Base-by-base conservation (phyloP, 2,797 vertebrate genomes). In the Chelmon rostratus region DNA sequence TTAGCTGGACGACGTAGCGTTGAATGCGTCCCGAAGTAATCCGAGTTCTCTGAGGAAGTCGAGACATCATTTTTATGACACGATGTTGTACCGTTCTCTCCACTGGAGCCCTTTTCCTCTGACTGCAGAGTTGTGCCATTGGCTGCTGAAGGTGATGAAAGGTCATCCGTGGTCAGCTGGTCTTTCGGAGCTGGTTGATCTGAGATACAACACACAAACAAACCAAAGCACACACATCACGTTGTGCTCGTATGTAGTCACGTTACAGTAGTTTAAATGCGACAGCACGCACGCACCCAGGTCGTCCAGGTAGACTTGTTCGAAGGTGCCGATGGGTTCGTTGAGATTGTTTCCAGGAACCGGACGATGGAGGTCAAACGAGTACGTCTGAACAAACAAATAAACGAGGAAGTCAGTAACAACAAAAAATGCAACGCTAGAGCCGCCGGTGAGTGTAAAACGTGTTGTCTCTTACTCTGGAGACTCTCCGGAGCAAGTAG, bases 351-450 rank as follows among this genome's bases (percentile, higher is more conserved):
- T 21, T 33, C 6, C 21, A 0, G 80, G 79, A 37, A 6, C 5
- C 0, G 64, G 85, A 2, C 84, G 83, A 2, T 88, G 90, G 28
- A 92, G 87, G 75, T 94, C 90, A 25, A 94, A 94, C 0, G 93
- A 91, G 68, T 93, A 91, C 0, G 53, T 83, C 93, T 94, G 70
- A 16, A 74, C 12, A 57, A 49, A 38, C 1, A 18, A 10, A 57
- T 1, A 35, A 54, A 35, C 2, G 15, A 10, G 42, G 2, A 21
- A 8, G n/a, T 28, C 12, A 50, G 33, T 0, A 2, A 44, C 8
- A 15, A 8, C 16, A 44, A 46, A 37, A n/a, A 35, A n/a, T 19
- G 56, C 33, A 10, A 53, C 15, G 12, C 3, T 21, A 25, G 19
- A 12, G 42, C 1, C 9, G 16, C 13, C 11, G 33, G 31, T 3